Evolutionary conservation across 2,888 invertebrate genomes (phyloP).

Genomic region (Mycalesis mineus): DNA sequence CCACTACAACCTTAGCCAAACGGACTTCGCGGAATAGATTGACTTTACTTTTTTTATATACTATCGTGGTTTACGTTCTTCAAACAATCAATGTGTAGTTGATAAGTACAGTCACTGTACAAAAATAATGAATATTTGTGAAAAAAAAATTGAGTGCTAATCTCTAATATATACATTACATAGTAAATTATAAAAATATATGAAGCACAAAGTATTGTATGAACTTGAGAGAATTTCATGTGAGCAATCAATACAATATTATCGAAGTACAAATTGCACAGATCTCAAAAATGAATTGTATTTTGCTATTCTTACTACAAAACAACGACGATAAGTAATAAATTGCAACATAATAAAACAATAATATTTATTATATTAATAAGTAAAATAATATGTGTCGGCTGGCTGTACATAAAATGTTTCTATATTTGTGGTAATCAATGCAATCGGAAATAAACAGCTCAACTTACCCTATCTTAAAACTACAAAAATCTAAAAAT

Average conservation of each 20-base stretch:
- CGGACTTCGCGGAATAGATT: no score
- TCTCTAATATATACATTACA: background rate
- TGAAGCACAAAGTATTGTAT: background rate
- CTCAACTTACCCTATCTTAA: background rate
- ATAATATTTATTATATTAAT: background rate
- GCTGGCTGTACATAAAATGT: background rate
- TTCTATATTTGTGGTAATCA: background rate
- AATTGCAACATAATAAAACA: background rate
- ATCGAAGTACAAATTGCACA: conserved; percentile 3
- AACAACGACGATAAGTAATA: conserved; percentile 1
- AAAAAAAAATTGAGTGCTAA: background rate
- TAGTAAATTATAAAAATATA: background rate
- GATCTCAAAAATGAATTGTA: background rate
- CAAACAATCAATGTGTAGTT: background rate
- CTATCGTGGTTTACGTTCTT: background rate
- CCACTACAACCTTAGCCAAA: background rate
- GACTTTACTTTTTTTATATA: background rate
- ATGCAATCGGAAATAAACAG: background rate
- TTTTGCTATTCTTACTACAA: conserved; percentile 8
- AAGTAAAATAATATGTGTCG: background rate
- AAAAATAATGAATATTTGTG: background rate
- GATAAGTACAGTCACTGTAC: background rate
- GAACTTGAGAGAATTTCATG: background rate
- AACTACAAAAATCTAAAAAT: no score
- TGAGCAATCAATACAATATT: background rate